phyloP scores from a whole-genome alignment of 2,888 invertebrate species.

The Aromia moschata region DNA sequence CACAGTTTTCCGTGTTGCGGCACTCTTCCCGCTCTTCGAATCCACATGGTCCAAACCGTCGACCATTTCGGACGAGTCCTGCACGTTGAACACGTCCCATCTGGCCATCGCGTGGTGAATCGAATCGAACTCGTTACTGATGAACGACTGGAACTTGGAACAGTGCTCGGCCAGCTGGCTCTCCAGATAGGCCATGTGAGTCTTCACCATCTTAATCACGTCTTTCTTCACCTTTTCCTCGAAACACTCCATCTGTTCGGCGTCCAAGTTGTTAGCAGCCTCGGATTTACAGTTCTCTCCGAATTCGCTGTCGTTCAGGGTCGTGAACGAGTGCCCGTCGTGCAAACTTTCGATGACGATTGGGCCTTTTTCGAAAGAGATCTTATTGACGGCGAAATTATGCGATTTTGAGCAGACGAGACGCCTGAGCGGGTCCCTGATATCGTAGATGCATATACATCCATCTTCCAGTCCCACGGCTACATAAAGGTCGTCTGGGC shows the following conservation, averaged over 20 bases:
- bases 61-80: slow-evolving; percentile 37
- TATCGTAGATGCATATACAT: slow-evolving; percentile 53
- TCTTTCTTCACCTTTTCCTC: slow-evolving; percentile 39
- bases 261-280: background rate
- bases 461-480: slow-evolving; percentile 54
- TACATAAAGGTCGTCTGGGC: slow-evolving; percentile 48
- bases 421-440: slow-evolving; percentile 51
- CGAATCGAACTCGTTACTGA: slow-evolving; percentile 53
- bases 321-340: slow-evolving; percentile 25
- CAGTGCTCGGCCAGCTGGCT: slow-evolving; percentile 51
- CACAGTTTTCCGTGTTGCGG: slow-evolving; percentile 15
- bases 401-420: slow-evolving; percentile 45
- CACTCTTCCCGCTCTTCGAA: slow-evolving; percentile 27
- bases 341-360: slow-evolving; percentile 8
- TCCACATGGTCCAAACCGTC: slow-evolving; percentile 32
- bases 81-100: slow-evolving; percentile 50
- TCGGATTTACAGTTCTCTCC: slow-evolving; percentile 25
- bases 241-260: background rate
- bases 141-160: slow-evolving; percentile 51
- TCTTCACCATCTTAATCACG: slow-evolving; percentile 43
- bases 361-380: slow-evolving; percentile 40
- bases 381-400: slow-evolving; percentile 35
- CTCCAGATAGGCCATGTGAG: slow-evolving; percentile 48
- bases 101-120: slow-evolving; percentile 51
- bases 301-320: slow-evolving; percentile 24